Conservation (phyloP, 2,797 vertebrate species). For the Morelia viridis region DNA sequence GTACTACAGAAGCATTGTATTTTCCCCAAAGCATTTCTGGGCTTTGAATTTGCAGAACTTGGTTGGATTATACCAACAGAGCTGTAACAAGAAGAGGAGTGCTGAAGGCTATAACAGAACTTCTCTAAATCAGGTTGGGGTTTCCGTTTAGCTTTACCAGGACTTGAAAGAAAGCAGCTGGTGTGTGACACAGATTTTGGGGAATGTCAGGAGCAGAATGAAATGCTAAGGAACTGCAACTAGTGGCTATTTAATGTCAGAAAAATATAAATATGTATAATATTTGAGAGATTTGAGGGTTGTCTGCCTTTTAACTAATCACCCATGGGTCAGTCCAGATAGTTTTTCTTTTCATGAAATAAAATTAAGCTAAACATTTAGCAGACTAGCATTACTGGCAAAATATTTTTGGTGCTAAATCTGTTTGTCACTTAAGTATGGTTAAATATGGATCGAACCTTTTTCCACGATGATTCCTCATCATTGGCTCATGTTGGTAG, state of each 20-base stretch:
- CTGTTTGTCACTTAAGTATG: neutral
- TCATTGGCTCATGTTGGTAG: neutral
- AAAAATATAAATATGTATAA: neutral
- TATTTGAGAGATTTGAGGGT: neutral
- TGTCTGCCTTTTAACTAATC: neutral
- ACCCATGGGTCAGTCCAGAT: neutral
- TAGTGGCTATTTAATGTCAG: neutral
- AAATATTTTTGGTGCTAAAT: neutral
- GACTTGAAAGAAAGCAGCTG: neutral
- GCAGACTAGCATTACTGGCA: neutral
- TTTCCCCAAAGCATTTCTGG: neutral
- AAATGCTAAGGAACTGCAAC: neutral
- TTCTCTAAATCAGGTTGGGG: neutral
- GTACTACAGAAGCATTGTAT: too few relatives aligned
- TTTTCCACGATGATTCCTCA: neutral
- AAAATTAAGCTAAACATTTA: neutral
- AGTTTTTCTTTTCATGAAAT: neutral
- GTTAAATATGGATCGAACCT: neutral
- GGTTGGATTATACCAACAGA: neutral
- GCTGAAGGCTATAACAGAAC: neutral
- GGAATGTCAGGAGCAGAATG: neutral
- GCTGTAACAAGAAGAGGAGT: neutral
- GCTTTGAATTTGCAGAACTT: neutral
- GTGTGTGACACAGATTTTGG: neutral
- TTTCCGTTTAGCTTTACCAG: neutral